Evolutionary conservation across 2,113 vertebrate genomes (phyloP).

Genomic region (Peromyscus polionotus): DNA sequence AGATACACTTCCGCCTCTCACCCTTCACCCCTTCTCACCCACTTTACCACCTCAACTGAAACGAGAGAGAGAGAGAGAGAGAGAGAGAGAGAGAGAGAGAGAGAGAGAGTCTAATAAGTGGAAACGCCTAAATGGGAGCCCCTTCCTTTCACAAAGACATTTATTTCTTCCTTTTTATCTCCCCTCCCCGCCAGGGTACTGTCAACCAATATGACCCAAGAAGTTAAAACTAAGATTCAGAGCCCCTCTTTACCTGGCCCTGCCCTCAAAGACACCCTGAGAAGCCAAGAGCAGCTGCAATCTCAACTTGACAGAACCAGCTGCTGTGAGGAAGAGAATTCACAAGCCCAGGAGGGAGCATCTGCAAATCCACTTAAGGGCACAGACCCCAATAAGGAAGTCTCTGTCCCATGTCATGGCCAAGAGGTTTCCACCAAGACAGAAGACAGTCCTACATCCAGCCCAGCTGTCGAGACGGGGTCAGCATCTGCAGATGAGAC

Average conservation of each 20-base stretch:
- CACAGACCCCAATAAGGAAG: neutral
- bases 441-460: neutral
- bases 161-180: neutral
- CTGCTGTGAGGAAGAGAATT: neutral
- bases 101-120: neutral
- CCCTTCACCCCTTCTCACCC: too few species aligned
- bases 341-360: neutral
- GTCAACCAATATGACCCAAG: neutral
- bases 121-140: neutral
- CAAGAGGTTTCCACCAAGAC: neutral
- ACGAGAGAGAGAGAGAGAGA: too few species aligned
- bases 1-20: neutral
- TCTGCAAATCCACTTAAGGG: slow-evolving; percentile 70
- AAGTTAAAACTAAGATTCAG: neutral
- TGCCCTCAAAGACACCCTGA: slow-evolving; percentile 78
- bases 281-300: neutral
- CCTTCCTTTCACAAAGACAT: neutral
- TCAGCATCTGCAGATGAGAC: neutral
- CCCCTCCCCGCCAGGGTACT: slow-evolving; percentile 13
- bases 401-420: neutral
- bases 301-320: neutral
- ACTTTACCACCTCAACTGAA: neutral
- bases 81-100: too few species aligned
- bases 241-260: neutral
- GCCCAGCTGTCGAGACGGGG: neutral